Evolutionary conservation across 2,888 invertebrate species (phyloP), one percentile per base, ranked within the genome.

Genomic region (Pterobdella sp.): DNA sequence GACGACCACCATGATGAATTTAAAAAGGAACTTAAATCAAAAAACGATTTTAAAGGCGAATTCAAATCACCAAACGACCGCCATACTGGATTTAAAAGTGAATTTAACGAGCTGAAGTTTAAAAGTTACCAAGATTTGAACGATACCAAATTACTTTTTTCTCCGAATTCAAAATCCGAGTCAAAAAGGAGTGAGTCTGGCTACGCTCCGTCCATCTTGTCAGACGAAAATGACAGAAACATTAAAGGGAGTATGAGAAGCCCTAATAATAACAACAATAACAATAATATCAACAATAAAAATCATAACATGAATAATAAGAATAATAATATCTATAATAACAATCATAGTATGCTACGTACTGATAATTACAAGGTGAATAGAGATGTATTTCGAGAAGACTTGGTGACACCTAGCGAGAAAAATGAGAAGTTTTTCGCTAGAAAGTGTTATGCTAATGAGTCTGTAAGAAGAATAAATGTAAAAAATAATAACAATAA

Each of bases 121-220:
- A 14, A 56, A 56, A 7, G 26, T n/a, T 26, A 7, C 60, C 7
- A 42, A 42, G 22, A 42, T 42, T 14, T 42, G 22, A 22, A 42
- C 49, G 10, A 7, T 22, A 7, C 49, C 22, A 42, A 42, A 14
- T 42, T 42, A 42, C 10, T 22, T 56, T n/a, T 56, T 4, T 14
- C 60, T 4, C 60, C 4, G 3, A 22, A 56, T 26, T 56, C 60
- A 22, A 56, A 56, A 22, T 3, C 3, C n/a, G 60, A 56, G 3
- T 56, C 60, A 3, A 56, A 56, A 56, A 22, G 60, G 4, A 14
- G 10, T 3, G 60, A 56, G n/a, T 56, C 60, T 18, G 60, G 60
- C n/a, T 56, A 56, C 60, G 60, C 60, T 56, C 60, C 60, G 14
- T 56, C 60, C 14, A 56, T 56, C 60, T 26, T 26, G 26, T 56